Percentiles rank a stretch among this genome's conserved stretches.
These are phyloP conservation scores for Taxidea taxus DNA, from an alignment of 2,113 vertebrate genomes.

Conservation along the genomic window DNA sequence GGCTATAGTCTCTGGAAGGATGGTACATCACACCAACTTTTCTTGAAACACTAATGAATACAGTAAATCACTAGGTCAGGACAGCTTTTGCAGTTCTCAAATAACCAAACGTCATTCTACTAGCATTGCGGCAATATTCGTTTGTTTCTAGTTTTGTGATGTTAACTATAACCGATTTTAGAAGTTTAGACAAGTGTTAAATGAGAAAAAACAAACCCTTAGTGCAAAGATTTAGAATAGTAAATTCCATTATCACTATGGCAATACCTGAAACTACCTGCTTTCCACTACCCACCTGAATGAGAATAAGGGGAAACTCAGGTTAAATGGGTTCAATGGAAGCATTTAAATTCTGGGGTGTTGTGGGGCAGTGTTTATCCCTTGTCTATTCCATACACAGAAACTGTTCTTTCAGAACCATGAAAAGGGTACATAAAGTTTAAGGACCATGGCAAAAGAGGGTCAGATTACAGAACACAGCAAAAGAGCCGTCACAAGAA, in stretches of 20 bases:
- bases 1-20: not conserved
- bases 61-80: not conserved
- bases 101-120: not conserved
- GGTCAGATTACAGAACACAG: not conserved
- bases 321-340: not conserved
- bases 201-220: not conserved
- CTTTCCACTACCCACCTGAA: not conserved
- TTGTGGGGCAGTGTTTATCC: not conserved
- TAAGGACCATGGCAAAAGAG: not conserved
- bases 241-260: not conserved
- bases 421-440: not conserved
- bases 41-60: not conserved
- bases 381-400: not conserved
- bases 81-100: not conserved
- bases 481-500: not conserved
- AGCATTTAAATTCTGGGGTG: not conserved
- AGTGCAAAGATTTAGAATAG: not conserved
- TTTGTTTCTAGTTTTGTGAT: slow-evolving; percentile 8
- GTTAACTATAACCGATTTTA: not conserved
- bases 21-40: not conserved
- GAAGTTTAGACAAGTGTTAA: not conserved
- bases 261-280: not conserved
- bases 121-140: not conserved
- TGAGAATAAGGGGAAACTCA: not conserved
- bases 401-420: not conserved